Evolutionary conservation across 2,113 vertebrate genomes (phyloP), one percentile per base, ranked within the genome.

Genomic region (Clupea harengus): DNA sequence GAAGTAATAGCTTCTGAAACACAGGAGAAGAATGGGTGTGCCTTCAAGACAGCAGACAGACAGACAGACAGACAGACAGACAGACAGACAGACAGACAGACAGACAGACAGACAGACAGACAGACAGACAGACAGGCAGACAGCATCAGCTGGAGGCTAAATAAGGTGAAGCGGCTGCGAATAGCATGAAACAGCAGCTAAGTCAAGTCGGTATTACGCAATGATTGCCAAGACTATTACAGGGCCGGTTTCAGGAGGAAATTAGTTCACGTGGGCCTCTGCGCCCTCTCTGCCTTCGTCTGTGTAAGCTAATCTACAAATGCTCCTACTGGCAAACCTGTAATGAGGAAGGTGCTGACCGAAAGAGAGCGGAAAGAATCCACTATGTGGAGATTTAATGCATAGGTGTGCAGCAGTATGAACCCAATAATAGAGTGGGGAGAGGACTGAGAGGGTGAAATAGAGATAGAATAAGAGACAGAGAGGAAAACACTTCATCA

Each of bases 331-430:
- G 10, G 25, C 25, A 13, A 25, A 20, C 45, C 25, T n/a, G 4
- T 54, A 52, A 75, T 72, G 54, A 67, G 64, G 25, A 54, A 25
- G 49, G 67, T n/a, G 4, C 72, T 47, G 47, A 84, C 47, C 50
- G 81, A 45, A 7, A 50, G 0, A 60, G 57, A 82, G 28, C 67
- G 60, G 57, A 80, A 82, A 54, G 54, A 85, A 67, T 72, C 64
- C 64, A 72, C 64, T 72, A 13, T 72, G 57, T 10, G 20, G 22
- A n/a, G 20, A 64, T 64, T 5, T 64, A 72, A 3, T 28, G 25
- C 1, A 72, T 72, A 10, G 6, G 9, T 1, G 7, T 3, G 25
- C 11, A 72, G 10, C 64, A 1, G 25, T 15, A 72, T 72, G 32
- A 28, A 9, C n/a, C 64, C 25, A 25, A 28, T 28, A 28, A 13